Evolutionary conservation across 2,113 vertebrate genomes (phyloP).

Genomic region (Canis aureus): DNA sequence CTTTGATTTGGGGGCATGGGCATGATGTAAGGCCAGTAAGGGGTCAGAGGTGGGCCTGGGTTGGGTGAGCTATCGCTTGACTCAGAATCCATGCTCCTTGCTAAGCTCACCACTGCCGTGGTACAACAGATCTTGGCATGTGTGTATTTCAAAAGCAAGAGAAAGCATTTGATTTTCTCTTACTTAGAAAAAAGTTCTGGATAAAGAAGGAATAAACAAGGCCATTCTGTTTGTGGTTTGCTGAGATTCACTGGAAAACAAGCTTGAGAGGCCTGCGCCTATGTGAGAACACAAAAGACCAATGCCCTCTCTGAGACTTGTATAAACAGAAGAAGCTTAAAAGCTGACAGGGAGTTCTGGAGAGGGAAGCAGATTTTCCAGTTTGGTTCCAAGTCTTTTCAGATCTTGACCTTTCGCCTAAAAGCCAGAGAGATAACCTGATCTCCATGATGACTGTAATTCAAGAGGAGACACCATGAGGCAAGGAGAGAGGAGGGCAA

Average conservation of each 20-base stretch:
- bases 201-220: not conserved
- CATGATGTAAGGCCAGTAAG: not conserved
- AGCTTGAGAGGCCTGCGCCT: not conserved
- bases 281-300: not conserved
- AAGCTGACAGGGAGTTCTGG: not conserved
- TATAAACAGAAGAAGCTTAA: conserved; percentile 5
- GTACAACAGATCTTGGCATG: not conserved
- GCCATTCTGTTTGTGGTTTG: conserved; percentile 46
- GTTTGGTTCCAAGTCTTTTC: conserved; percentile 60
- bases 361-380: conserved; percentile 41
- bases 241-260: conserved; percentile 58
- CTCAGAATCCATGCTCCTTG: not conserved
- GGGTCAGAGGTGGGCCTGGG: not conserved
- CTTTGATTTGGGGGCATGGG: not conserved
- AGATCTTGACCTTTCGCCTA: conserved; percentile 42
- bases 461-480: not conserved
- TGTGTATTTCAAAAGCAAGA: conserved; percentile 19
- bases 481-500: not conserved
- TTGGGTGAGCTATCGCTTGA: not conserved
- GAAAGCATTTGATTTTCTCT: conserved; percentile 38
- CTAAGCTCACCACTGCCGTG: not conserved
- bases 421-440: conserved; percentile 27
- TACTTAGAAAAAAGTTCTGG: conserved; percentile 37
- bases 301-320: not conserved
- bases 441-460: not conserved